Evolutionary conservation across 2,797 vertebrate species (phyloP), one percentile per base, ranked within the genome.

Genomic region (Myiotriccus ornatus): DNA sequence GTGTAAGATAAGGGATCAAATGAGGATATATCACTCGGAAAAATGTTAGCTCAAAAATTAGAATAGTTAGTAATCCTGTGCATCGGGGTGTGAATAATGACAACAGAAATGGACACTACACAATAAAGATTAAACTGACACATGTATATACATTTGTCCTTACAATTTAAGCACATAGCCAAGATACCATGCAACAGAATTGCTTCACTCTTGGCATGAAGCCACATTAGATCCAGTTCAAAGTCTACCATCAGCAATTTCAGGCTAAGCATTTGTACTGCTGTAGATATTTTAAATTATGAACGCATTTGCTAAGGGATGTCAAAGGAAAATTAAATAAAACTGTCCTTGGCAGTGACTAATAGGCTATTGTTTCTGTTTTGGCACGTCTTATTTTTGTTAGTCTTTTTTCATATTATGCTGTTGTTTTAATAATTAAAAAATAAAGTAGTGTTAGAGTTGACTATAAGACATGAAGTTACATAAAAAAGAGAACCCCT

Each of bases 311-410:
- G 17, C 23, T 80, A 77, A 68, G 28, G 74, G 18, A 50, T 62
- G 43, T 89, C 64, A 93, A 60, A 85, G 19, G 17, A 46, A 95
- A 95, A 93, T 89, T 43, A 84, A 93, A 91, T 63, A 84, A 84
- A 91, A 67, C 27, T 74, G 21, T 63, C 59, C 13, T 89, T 87
- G 78, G 56, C 88, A 94, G 46, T 85, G 67, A 87, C 27, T 87
- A 93, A 84, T 77, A 77, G 11, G 11, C 5, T 82, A 82, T 87
- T 89, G 60, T 92, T 92, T 89, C 44, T 71, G 6, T 23, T 83
- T 82, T 92, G 68, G 41, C 86, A 60, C 49, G 30, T n/a, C 20
- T 91, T 89, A 37, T 50, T 95, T 84, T 62, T 5, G 7, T 84
- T 75, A 74, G 23, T 16, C 27, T 35, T 84, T 91, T 35, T 35